Evolutionary conservation across 2,888 invertebrate species (phyloP).

Genomic region (Hypselothyrea guttata): DNA sequence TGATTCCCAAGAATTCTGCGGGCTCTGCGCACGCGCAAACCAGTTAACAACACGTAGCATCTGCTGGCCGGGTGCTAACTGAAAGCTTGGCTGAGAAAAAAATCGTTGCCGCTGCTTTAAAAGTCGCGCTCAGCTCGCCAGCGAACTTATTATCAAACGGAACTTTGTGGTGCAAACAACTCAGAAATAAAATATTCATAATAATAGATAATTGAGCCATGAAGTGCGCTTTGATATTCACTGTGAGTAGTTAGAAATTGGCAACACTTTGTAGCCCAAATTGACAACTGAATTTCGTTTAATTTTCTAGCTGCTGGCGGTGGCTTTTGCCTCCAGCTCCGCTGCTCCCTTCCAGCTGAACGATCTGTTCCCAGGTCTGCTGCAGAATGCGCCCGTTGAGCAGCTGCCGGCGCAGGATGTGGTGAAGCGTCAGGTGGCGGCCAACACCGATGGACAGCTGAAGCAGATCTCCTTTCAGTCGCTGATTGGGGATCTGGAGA

Average conservation of each 20-base stretch:
- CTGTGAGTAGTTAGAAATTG: slow-evolving; percentile 50
- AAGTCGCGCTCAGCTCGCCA: slow-evolving; percentile 44
- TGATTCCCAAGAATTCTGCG: too few species aligned
- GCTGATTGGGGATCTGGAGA: slow-evolving; percentile 77
- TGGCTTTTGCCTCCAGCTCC: slow-evolving; percentile 23
- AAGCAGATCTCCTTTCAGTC: slow-evolving; percentile 76
- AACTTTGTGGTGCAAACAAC: slow-evolving; percentile 57
- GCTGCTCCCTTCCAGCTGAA: slow-evolving; percentile 62
- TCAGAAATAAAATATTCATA: slow-evolving; percentile 19
- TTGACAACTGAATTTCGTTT: not conserved
- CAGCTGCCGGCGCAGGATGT: slow-evolving; percentile 43
- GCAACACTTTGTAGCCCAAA: too few species aligned
- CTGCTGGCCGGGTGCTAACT: slow-evolving; percentile 64
- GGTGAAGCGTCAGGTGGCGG: slow-evolving; percentile 66
- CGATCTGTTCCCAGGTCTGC: slow-evolving; percentile 54
- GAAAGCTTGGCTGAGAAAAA: slow-evolving; percentile 10
- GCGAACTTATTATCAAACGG: slow-evolving; percentile 65
- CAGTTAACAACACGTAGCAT: slow-evolving; percentile 43
- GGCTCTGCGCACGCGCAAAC: slow-evolving; percentile 56
- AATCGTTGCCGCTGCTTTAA: slow-evolving; percentile 50
- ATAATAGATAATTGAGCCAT: slow-evolving; percentile 38
- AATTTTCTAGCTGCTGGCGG: slow-evolving; percentile 50
- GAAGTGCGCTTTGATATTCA: slow-evolving; percentile 64
- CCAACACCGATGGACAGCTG: slow-evolving; percentile 59
- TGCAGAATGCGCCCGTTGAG: slow-evolving; percentile 30